Evolutionary conservation across 1,140 invertebrate species (phyloP).

Genomic region (Asbolus verrucosus): DNA sequence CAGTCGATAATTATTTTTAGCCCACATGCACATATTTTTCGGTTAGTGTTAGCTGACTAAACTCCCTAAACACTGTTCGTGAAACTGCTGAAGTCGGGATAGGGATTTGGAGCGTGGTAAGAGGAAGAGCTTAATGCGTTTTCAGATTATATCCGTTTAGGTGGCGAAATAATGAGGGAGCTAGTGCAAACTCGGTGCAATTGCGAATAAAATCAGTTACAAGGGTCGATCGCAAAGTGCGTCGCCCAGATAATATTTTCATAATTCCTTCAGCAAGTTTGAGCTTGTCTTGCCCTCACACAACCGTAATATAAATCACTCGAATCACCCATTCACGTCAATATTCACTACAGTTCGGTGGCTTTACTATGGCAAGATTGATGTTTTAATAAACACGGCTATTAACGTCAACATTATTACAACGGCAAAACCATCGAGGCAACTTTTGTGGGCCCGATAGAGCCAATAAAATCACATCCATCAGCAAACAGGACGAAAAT

Average conservation of each 20-base stretch:
- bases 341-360: constrained; percentile 30
- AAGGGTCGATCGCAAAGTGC: too few relatives aligned
- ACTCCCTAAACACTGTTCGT: too few relatives aligned
- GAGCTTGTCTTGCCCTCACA: constrained; percentile 10
- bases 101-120: too few relatives aligned
- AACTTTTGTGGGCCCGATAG: constrained; percentile 2
- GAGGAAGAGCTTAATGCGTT: constrained; percentile 7
- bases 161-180: background rate
- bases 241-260: too few relatives aligned
- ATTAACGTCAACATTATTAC: constrained; percentile 38
- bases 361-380: constrained; percentile 33
- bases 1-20: too few relatives aligned
- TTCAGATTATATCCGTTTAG: background rate
- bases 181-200: background rate
- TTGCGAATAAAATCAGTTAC: too few relatives aligned
- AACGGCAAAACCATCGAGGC: background rate
- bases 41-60: too few relatives aligned
- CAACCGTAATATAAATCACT: constrained; percentile 29
- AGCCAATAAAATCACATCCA: constrained; percentile 5
- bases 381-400: constrained; percentile 37
- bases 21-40: too few relatives aligned
- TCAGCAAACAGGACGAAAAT: background rate
- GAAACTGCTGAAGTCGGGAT: too few relatives aligned
- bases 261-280: constrained; percentile 2
- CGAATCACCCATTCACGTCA: constrained; percentile 31